phyloP scores from a whole-genome alignment of 2,113 vertebrate species.

The Oplegnathus fasciatus region DNA sequence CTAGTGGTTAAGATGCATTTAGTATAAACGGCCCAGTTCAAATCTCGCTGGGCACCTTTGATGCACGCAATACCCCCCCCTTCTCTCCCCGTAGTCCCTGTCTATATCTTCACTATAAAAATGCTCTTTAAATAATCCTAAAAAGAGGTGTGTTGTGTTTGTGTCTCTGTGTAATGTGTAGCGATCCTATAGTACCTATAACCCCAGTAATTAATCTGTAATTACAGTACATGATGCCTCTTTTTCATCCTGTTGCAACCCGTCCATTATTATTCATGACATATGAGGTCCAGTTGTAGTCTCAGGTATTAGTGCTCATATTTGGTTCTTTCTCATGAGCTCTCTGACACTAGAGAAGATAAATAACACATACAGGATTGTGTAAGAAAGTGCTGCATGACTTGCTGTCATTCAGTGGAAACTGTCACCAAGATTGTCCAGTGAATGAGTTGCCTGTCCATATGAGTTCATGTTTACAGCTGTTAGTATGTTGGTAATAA shows the following conservation, averaged over 20 bases:
- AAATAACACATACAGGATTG: neutral
- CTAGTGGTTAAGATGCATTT: neutral
- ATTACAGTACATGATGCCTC: neutral
- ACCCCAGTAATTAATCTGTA: neutral
- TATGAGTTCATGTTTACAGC: neutral
- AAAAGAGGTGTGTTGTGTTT: neutral
- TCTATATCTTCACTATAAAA: neutral
- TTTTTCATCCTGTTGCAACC: neutral
- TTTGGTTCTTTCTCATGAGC: neutral
- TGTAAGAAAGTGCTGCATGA: neutral
- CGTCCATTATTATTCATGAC: neutral
- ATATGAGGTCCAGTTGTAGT: neutral
- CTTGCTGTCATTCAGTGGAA: neutral
- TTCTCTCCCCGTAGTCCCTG: neutral
- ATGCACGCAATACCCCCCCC: too few species aligned
- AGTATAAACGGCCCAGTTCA: neutral
- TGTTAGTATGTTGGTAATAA: neutral
- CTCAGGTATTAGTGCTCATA: neutral
- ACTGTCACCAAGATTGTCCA: neutral
- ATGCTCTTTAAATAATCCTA: neutral
- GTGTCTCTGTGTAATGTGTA: neutral
- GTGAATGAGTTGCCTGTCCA: neutral
- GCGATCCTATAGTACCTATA: neutral
- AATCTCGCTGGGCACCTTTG: neutral
- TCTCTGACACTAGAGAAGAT: slow-evolving; percentile 1